A percentile compares a stretch with the other conserved stretches of the same genome.
phyloP scores from a whole-genome alignment of 2,113 vertebrate genomes.

The Callopanchax toddi region DNA sequence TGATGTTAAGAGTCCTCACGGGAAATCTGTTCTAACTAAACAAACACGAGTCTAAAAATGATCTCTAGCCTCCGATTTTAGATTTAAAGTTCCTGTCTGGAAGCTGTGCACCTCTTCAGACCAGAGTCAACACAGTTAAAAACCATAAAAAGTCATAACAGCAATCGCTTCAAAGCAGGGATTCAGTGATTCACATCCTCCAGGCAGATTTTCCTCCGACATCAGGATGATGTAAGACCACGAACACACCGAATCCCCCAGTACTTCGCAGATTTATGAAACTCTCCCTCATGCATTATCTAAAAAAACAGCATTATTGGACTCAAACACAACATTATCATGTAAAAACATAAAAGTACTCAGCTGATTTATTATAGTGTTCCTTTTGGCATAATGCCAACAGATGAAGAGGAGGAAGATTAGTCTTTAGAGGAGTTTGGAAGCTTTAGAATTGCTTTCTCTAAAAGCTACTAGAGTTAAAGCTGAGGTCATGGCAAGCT shows the following conservation, averaged over 20 bases:
- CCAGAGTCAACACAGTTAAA: not conserved
- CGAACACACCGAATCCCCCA: not conserved
- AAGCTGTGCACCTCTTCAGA: constrained; percentile 1
- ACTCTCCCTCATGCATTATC: constrained; percentile 1
- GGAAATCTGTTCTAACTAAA: too few relatives aligned
- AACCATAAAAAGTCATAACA: constrained; percentile 7
- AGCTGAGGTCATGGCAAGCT: constrained; percentile 66
- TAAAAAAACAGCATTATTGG: constrained; percentile 25
- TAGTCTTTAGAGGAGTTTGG: constrained; percentile 18
- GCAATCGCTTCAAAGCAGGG: constrained; percentile 33
- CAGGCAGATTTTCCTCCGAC: not conserved
- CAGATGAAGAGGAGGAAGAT: constrained; percentile 2
- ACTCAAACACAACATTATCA: not conserved
- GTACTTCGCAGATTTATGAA: constrained; percentile 21
- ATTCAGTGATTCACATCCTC: constrained; percentile 23
- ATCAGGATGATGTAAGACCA: constrained; percentile 22
- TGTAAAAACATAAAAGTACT: constrained; percentile 30
- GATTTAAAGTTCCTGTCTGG: not conserved
- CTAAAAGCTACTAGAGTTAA: constrained; percentile 53
- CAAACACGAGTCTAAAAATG: not conserved
- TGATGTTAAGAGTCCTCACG: not conserved
- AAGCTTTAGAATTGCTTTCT: constrained; percentile 20
- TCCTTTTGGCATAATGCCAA: constrained; percentile 9
- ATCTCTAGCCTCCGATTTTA: constrained; percentile 2
- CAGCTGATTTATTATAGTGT: constrained; percentile 33